Evolutionary conservation across 2,113 vertebrate species (phyloP), one percentile per base, ranked within the genome.

Genomic region (Cryptotis parvus): DNA sequence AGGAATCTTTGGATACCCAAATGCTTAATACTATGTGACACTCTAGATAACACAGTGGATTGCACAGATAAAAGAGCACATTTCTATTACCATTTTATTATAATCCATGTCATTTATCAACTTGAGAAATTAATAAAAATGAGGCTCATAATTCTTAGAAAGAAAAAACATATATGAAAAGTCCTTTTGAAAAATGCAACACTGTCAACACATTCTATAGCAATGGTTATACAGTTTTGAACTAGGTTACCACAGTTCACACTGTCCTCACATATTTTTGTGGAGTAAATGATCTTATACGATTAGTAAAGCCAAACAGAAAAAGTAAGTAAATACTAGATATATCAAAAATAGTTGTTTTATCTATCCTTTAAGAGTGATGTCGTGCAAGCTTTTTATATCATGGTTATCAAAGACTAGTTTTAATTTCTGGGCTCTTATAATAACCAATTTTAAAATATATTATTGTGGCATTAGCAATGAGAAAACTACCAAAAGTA

Each of bases 121-220:
- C 26, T 61, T 41, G 2, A 37, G 86, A 83, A 85, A 81, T 24
- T 55, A 70, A 68, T 45, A 22, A 52, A 61, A 76, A 1, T 77
- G 55, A 89, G 33, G 6, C 37, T 52, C 16, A 43, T 84, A n/a
- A 10, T 39, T 79, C 29, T 45, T 66, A 39, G 24, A 73, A 93
- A 81, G 9, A 74, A 66, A 78, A 85, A 73, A 75, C 24, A 94
- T 31, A 6, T 6, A 41, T 73, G 18, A 39, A 86, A 79, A 84
- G 72, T 63, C 33, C 39, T 55, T 81, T 52, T 26, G 33, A 78
- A 92, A 77, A 49, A 22, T 20, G 77, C 88, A 77, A 20, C 29
- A 74, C 78, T 61, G 33, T 63, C 61, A 39, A 73, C 66, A 58
- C 68, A 55, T 43, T 81, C 61, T 10, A 69, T 12, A 14, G 4